Conservation (phyloP, 2,113 vertebrate genomes). For the Archocentrus centrarchus region DNA sequence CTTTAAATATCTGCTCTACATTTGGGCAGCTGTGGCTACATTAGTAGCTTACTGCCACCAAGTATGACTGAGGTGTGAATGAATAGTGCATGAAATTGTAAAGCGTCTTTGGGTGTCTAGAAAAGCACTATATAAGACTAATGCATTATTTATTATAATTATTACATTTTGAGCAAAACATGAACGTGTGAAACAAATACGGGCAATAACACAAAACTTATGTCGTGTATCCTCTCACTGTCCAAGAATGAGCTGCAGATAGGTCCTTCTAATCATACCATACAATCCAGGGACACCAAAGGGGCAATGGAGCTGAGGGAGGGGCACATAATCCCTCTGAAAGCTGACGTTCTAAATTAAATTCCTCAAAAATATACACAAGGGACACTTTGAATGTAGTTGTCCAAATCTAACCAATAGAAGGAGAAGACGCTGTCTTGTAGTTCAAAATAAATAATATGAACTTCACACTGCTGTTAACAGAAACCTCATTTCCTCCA, state of each 20-base stretch:
- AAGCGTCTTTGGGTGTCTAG: too few relatives aligned
- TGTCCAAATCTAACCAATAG: background rate
- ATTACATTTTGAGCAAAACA: background rate
- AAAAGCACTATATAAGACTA: too few relatives aligned
- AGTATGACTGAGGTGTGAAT: too few relatives aligned
- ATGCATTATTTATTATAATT: too few relatives aligned
- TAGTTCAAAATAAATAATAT: slow-evolving; percentile 49
- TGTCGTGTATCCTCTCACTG: background rate
- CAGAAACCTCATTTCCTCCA: slow-evolving; percentile 69
- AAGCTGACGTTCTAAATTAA: background rate
- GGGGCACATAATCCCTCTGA: background rate
- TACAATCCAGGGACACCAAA: background rate
- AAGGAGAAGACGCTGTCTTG: background rate
- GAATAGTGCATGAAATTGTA: too few relatives aligned
- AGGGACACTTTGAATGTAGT: background rate
- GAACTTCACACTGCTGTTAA: slow-evolving; percentile 66
- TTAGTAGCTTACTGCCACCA: too few relatives aligned
- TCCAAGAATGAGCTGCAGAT: background rate
- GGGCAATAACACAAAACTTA: background rate
- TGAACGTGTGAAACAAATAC: background rate
- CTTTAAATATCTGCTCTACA: background rate
- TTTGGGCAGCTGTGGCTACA: too few relatives aligned
- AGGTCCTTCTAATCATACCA: background rate
- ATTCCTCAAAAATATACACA: background rate
- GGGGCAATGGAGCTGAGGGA: background rate